Evolutionary conservation across 2,113 vertebrate genomes (phyloP), one percentile per base, ranked within the genome.

Genomic region (Psilopsiagon aymara): DNA sequence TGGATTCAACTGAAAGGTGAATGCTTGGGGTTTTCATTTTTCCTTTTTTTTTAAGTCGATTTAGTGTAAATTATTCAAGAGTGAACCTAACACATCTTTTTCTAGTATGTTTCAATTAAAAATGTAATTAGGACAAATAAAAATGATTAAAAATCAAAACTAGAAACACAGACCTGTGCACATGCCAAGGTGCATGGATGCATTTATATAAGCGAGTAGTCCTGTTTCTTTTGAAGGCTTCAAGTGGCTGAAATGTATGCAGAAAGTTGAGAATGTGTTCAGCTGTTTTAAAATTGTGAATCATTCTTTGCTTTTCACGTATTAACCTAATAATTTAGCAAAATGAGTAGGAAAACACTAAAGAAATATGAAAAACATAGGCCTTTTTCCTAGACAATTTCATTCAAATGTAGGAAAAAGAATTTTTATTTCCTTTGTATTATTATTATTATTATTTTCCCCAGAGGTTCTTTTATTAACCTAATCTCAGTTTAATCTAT

Each of bases 91-190:
- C 60, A 84, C 12, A 70, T 62, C 64, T 78, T 60, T 92, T 91
- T 63, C 88, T 80, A 89, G 74, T 69, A 76, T 67, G 62, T 95
- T 95, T 93, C 77, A 93, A 94, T 96, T 97, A 96, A 88, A 93
- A 96, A 82, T 78, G 25, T 91, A 94, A 93, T 94, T 96, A 92
- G 15, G 53, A 84, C 77, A 93, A 97, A 92, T 86, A 67, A 86
- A 88, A 80, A 71, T 62, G 1, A 71, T 77, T 86, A 90, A 84
- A 4, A 2, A 86, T 60, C n/a, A 78, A 89, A 73, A 69, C 37
- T 57, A 93, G 71, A 95, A 94, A 93, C 80, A 71, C 16, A 86
- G 17, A 79, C 57, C 37, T 84, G 60, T 21, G 43, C 88, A 59
- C 47, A 53, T 39, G 51, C 13, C 31, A 66, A 27, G 3, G 9